A percentile compares a stretch with the other conserved stretches of the same genome.
phyloP scores from a whole-genome alignment of 2,888 invertebrate genomes.

The Trichogramma evanescens region DNA sequence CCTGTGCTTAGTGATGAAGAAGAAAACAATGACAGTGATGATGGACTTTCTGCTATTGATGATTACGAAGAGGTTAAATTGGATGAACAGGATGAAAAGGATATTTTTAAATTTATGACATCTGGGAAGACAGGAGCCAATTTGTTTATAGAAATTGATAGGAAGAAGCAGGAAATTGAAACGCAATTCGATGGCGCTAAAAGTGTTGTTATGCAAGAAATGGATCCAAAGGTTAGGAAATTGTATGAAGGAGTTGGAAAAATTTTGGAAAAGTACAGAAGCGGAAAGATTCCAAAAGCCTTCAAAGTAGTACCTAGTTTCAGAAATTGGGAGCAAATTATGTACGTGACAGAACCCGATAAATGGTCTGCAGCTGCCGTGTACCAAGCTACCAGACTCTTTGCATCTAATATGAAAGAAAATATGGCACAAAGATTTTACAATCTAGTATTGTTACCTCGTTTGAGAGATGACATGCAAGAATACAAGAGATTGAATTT shows the following conservation, averaged over 20 bases:
- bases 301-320: constrained; percentile 93
- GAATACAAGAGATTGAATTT: constrained; percentile 94
- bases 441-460: constrained; percentile 84
- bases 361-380: constrained; percentile 96
- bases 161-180: constrained; percentile 84
- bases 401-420: constrained; percentile 93
- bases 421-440: constrained; percentile 95
- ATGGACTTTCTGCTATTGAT: constrained; percentile 53
- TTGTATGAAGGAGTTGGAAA: constrained; percentile 89
- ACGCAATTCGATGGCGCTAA: constrained; percentile 77
- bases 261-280: constrained; percentile 81
- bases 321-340: constrained; percentile 88
- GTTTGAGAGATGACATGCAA: constrained; percentile 88
- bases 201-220: constrained; percentile 67
- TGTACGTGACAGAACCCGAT: constrained; percentile 78
- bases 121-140: constrained; percentile 63
- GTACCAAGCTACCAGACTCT: constrained; percentile 92
- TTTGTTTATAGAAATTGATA: constrained; percentile 84
- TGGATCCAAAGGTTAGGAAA: constrained; percentile 74
- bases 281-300: constrained; percentile 95
- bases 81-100: constrained; percentile 81
- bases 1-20: constrained; percentile 47
- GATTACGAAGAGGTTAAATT: constrained; percentile 68
- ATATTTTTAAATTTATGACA: constrained; percentile 75
- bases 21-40: constrained; percentile 55